phyloP scores from a whole-genome alignment of 2,797 vertebrate genomes.

The Astyanax mexicanus region DNA sequence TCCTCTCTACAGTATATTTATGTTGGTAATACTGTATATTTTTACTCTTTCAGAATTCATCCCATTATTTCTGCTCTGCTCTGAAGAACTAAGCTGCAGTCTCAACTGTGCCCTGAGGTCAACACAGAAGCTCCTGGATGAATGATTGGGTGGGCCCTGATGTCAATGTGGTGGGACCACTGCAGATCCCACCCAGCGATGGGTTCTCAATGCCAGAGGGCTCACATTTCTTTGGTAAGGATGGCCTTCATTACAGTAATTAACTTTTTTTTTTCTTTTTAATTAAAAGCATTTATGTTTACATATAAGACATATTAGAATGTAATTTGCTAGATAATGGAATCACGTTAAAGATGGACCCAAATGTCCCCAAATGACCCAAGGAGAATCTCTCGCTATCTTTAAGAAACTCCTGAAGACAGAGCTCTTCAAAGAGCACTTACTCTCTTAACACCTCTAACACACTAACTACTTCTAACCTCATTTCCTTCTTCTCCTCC shows the following conservation, averaged over 20 bases:
- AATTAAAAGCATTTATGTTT: too few species aligned
- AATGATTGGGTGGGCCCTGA: slow-evolving; percentile 87
- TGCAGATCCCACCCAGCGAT: slow-evolving; percentile 85
- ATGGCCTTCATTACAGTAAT: background rate
- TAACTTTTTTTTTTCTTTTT: too few species aligned
- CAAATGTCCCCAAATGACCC: too few species aligned
- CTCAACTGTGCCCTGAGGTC: slow-evolving; percentile 49
- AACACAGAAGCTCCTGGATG: slow-evolving; percentile 68
- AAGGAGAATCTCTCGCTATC: too few species aligned
- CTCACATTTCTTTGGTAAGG: slow-evolving; percentile 91
- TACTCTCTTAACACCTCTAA: too few species aligned
- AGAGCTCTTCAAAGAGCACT: too few species aligned
- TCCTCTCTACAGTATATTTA: too few species aligned
- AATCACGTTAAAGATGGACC: too few species aligned
- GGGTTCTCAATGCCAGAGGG: slow-evolving; percentile 88
- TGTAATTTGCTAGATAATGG: background rate
- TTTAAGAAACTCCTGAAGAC: too few species aligned
- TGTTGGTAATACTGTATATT: background rate
- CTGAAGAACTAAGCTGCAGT: slow-evolving; percentile 23
- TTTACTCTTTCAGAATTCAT: background rate
- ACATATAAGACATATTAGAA: too few species aligned
- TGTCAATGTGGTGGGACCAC: slow-evolving; percentile 88
- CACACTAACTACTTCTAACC: too few species aligned
- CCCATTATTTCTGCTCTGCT: slow-evolving; percentile 35
- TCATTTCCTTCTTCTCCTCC: too few species aligned